A percentile compares a stretch with the other conserved stretches of the same genome.
phyloP scores from a whole-genome alignment of 2,888 invertebrate genomes.

The Drosophila paranaensis region DNA sequence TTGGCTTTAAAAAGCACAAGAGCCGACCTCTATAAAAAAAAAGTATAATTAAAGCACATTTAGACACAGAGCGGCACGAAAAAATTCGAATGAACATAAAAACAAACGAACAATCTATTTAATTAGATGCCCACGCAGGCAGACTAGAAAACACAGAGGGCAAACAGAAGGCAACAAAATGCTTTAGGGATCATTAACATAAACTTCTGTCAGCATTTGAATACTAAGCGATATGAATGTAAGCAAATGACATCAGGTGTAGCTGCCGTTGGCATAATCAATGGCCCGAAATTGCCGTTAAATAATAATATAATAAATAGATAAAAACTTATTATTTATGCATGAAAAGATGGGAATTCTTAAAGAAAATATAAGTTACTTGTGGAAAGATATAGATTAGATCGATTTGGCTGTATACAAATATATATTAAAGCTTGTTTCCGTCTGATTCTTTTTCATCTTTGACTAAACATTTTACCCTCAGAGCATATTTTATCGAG shows the following conservation, averaged over 20 bases:
- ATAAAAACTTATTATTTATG: neutral
- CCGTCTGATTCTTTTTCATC: no score
- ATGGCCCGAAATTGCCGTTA: neutral
- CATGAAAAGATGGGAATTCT: neutral
- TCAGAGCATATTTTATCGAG: neutral
- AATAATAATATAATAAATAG: neutral
- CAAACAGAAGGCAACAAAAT: conserved; percentile 8
- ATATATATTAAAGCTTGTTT: no score
- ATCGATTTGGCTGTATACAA: no score
- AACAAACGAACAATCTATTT: conserved; percentile 47
- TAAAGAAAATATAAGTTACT: neutral
- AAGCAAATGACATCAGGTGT: conserved; percentile 25
- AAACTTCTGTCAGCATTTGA: conserved; percentile 32
- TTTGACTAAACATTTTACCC: neutral
- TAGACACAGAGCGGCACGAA: conserved; percentile 13
- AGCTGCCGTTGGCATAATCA: neutral
- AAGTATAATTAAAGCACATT: conserved; percentile 34
- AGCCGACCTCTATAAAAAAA: conserved; percentile 34
- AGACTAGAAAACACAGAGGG: conserved; percentile 4
- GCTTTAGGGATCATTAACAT: conserved; percentile 16
- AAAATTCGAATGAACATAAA: conserved; percentile 38
- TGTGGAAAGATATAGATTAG: neutral
- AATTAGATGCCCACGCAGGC: conserved; percentile 46
- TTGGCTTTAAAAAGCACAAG: conserved; percentile 21
- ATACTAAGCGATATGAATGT: conserved; percentile 24